Evolutionary conservation across 1,140 invertebrate genomes (phyloP).

Genomic region (Monomorium pharaonis): DNA sequence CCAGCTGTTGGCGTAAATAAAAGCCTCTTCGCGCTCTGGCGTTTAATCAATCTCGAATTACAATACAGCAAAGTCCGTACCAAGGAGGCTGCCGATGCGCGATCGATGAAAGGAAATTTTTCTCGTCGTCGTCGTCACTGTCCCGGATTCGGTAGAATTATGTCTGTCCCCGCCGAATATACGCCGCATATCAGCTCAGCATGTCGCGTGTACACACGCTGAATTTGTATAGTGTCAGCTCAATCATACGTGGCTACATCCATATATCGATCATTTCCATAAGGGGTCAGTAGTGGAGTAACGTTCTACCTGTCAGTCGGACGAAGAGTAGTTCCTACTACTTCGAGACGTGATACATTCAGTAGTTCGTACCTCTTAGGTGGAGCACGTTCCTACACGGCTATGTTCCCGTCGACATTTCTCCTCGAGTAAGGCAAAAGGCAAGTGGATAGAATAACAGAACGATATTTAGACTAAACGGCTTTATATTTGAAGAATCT

Average conservation of each 20-base stretch:
- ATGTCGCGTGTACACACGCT: conserved; percentile 28
- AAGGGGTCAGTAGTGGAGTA: conserved; percentile 80
- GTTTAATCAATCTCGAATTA: background rate
- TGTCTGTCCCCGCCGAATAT: background rate
- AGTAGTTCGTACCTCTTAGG: conserved; percentile 22
- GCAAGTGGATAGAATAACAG: conserved; percentile 39
- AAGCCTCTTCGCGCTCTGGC: background rate
- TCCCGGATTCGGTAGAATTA: background rate
- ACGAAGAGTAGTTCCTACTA: conserved; percentile 72
- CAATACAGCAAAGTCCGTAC: background rate
- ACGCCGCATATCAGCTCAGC: background rate
- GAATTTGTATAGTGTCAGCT: conserved; percentile 62
- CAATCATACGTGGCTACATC: conserved; percentile 78
- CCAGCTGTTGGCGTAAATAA: background rate
- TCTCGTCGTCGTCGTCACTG: background rate
- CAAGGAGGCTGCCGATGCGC: too few species aligned
- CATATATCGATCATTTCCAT: conserved; percentile 81
- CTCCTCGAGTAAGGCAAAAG: conserved; percentile 51
- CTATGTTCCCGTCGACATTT: conserved; percentile 33
- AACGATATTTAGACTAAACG: background rate
- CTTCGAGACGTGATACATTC: conserved; percentile 57
- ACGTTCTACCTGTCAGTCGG: conserved; percentile 65
- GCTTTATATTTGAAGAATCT: background rate
- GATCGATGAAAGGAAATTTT: background rate
- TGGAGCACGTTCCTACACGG: conserved; percentile 1